phyloP scores from a whole-genome alignment of 2,888 invertebrate genomes.

The Parelbella ahira region DNA sequence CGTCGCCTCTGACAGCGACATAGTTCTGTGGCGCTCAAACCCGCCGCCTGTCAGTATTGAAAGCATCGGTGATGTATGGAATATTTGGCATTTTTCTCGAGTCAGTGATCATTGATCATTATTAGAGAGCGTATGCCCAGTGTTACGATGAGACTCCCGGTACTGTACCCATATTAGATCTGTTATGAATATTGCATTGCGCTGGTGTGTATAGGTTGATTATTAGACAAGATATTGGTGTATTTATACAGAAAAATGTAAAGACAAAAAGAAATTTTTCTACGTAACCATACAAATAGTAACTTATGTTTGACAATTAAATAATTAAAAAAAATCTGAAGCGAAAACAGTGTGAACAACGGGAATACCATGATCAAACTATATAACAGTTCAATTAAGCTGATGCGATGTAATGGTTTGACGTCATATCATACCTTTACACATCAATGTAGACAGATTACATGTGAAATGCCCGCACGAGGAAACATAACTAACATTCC shows the following conservation, averaged over 20 bases:
- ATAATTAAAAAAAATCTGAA: neutral
- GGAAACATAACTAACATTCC: too few species aligned
- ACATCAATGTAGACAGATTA: too few species aligned
- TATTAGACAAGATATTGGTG: too few species aligned
- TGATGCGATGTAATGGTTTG: conserved; percentile 34
- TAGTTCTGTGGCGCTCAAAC: conserved; percentile 43
- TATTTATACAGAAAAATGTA: too few species aligned
- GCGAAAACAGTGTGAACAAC: conserved; percentile 22
- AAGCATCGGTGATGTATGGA: conserved; percentile 74
- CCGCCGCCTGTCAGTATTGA: conserved; percentile 68
- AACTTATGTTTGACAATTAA: too few species aligned
- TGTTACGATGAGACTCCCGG: too few species aligned
- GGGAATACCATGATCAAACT: conserved; percentile 32
- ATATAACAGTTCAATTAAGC: conserved; percentile 54
- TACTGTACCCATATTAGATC: neutral
- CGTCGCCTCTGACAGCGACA: conserved; percentile 13
- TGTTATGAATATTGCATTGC: too few species aligned
- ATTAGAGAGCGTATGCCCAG: conserved; percentile 48
- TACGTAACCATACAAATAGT: too few species aligned
- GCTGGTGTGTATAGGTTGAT: too few species aligned
- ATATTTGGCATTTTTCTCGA: conserved; percentile 73
- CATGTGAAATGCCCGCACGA: too few species aligned
- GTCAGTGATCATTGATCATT: conserved; percentile 68
- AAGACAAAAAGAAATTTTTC: too few species aligned
- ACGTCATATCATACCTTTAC: conserved; percentile 28